Evolutionary conservation across 2,797 vertebrate species (phyloP).

Genomic region (Choloepus didactylus): DNA sequence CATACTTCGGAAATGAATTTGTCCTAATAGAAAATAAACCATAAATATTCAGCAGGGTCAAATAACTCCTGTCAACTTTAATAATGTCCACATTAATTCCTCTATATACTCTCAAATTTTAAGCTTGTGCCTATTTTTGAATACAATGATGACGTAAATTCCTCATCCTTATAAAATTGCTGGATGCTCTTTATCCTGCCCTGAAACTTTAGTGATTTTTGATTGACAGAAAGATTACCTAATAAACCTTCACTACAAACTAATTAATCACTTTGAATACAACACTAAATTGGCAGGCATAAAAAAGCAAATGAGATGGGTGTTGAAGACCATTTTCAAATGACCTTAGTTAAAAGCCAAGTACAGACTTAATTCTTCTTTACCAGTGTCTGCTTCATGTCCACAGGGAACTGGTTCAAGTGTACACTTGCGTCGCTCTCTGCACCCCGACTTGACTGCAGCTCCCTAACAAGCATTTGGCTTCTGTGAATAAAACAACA

Average conservation of each 20-base stretch:
- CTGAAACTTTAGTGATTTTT: conserved; percentile 84
- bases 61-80: conserved; percentile 62
- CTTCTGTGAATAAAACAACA: accelerated
- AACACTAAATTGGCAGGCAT: conserved; percentile 88
- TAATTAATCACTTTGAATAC: conserved; percentile 90
- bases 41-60: conserved; percentile 64
- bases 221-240: conserved; percentile 90
- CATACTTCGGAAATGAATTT: conserved; percentile 71
- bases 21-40: conserved; percentile 73
- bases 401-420: neutral
- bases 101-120: neutral
- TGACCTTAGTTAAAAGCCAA: conserved; percentile 88
- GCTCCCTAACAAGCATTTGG: accelerated
- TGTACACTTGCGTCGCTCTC: accelerated
- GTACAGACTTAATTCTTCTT: conserved; percentile 74
- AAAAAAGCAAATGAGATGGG: conserved; percentile 89
- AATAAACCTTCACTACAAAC: conserved; percentile 89
- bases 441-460: accelerated
- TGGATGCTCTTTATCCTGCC: conserved; percentile 74
- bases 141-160: conserved; percentile 70
- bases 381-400: neutral
- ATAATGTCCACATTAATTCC: conserved; percentile 37
- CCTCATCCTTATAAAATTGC: conserved; percentile 78
- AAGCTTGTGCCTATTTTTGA: conserved; percentile 62
- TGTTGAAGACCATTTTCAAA: conserved; percentile 86